Percentiles rank a stretch among this genome's conserved stretches.
Evolutionary conservation across 2,113 vertebrate genomes (phyloP).

Genomic region (Deroptyus accipitrinus): DNA sequence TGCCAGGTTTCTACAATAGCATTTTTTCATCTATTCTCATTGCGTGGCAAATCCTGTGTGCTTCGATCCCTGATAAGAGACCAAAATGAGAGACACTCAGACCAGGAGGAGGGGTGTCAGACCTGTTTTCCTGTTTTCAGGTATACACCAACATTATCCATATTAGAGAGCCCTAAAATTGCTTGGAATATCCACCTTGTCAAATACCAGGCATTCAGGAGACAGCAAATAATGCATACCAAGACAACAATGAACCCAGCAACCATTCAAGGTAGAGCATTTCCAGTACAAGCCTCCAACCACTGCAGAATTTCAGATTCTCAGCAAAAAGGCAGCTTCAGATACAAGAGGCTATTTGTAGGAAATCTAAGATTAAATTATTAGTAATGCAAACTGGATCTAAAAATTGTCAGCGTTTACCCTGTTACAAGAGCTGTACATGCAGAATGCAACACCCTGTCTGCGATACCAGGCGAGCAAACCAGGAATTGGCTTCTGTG

Average conservation of each 20-base stretch:
- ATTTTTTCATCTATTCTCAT: neutral
- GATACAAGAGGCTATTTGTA: neutral
- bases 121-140: neutral
- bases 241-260: neutral
- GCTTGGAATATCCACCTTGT: neutral
- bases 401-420: neutral
- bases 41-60: neutral
- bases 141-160: fast-evolving
- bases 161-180: neutral
- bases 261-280: neutral
- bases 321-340: neutral
- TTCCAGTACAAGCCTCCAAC: neutral
- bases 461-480: fast-evolving
- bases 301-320: neutral
- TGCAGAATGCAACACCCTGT: fast-evolving
- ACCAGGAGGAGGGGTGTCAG: fast-evolving
- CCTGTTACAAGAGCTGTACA: neutral
- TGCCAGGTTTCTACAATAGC: neutral
- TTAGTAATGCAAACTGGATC: neutral
- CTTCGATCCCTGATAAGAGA: neutral
- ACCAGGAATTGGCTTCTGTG: neutral
- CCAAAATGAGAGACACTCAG: neutral
- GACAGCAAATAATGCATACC: neutral
- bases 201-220: neutral
- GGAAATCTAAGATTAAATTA: neutral